Evolutionary conservation across 1,140 invertebrate species (phyloP).

Genomic region (Drosophila kepulauana): DNA sequence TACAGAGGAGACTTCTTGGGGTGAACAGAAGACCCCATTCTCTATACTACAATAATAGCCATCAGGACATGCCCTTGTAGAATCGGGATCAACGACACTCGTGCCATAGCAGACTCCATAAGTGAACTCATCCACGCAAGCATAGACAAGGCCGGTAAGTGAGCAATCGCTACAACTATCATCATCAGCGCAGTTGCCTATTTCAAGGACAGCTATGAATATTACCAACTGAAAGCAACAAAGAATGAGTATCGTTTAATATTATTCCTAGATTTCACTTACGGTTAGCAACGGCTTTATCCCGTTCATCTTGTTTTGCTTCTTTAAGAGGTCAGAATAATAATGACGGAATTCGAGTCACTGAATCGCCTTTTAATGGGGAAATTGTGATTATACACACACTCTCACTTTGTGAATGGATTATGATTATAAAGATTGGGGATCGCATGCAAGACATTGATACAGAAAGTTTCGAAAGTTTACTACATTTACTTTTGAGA

Average conservation of each 20-base stretch:
- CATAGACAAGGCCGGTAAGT: conserved; percentile 32
- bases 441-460: conserved; percentile 44
- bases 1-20: conserved; percentile 30
- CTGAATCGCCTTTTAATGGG: conserved; percentile 24
- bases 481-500: conserved; percentile 23
- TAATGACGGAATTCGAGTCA: conserved; percentile 15
- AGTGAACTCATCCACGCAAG: conserved; percentile 52
- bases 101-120: conserved; percentile 48
- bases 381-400: conserved; percentile 21
- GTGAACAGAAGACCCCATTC: conserved; percentile 33
- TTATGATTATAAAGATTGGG: conserved; percentile 41
- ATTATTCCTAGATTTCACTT: background rate
- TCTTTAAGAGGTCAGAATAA: conserved; percentile 7
- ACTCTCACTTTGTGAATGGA: conserved; percentile 1
- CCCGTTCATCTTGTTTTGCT: conserved; percentile 16
- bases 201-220: conserved; percentile 2
- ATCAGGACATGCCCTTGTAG: conserved; percentile 19
- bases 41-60: conserved; percentile 53
- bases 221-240: conserved; percentile 20
- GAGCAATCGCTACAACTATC: conserved; percentile 47
- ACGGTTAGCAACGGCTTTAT: background rate
- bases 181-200: conserved; percentile 10
- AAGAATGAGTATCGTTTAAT: background rate
- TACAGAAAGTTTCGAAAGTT: conserved; percentile 14
- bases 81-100: background rate